A percentile compares a stretch with the other conserved stretches of the same genome.
Evolutionary conservation across 2,113 vertebrate species (phyloP).

Genomic region (Pipa parva): DNA sequence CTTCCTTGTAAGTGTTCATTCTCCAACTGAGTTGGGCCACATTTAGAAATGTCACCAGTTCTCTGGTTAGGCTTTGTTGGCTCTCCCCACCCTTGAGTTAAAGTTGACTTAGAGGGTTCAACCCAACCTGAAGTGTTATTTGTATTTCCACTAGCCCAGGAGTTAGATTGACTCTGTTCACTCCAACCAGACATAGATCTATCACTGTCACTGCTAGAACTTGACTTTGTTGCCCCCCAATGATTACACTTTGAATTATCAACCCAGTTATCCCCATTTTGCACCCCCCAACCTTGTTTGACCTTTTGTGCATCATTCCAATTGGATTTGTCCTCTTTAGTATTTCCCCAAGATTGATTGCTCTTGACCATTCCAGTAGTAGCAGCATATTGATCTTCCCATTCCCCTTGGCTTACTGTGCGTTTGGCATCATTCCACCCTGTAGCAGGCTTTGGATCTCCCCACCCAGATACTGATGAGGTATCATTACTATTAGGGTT

Average conservation of each 20-base stretch:
- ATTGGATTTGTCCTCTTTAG: constrained; percentile 72
- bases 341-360: constrained; percentile 70
- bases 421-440: constrained; percentile 83
- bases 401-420: constrained; percentile 73
- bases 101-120: constrained; percentile 70
- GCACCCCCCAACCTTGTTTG: constrained; percentile 75
- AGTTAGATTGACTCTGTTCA: constrained; percentile 71
- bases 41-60: constrained; percentile 78
- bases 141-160: constrained; percentile 75
- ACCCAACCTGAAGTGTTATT: constrained; percentile 70
- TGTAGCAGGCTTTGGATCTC: constrained; percentile 70
- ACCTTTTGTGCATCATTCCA: constrained; percentile 85
- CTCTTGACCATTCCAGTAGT: constrained; percentile 69
- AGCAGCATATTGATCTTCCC: constrained; percentile 70
- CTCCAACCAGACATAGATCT: constrained; percentile 88
- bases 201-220: constrained; percentile 83
- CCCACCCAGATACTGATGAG: constrained; percentile 71
- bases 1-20: constrained; percentile 41
- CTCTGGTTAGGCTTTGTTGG: constrained; percentile 66
- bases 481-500: constrained; percentile 63
- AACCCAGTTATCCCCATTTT: constrained; percentile 70
- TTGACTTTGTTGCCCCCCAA: constrained; percentile 81
- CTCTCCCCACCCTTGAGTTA: constrained; percentile 83
- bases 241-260: constrained; percentile 72
- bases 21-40: constrained; percentile 49